These are phyloP conservation scores for Danio tinwini DNA, from an alignment of 2,797 vertebrate genomes.

Conservation along the genomic window DNA sequence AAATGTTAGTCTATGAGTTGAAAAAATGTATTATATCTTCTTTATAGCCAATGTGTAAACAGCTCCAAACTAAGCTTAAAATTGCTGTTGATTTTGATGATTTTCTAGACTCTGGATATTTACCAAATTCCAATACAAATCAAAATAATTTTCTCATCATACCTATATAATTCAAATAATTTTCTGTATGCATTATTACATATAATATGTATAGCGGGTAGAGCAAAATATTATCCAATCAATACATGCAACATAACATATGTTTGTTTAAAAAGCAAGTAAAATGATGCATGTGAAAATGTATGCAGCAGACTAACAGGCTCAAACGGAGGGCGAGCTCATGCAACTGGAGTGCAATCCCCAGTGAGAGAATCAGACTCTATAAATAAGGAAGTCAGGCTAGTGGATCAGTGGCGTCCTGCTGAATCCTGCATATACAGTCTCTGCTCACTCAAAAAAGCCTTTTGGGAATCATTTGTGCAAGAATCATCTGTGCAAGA, in stretches of 20 bases:
- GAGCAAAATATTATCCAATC: neutral
- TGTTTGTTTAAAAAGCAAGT: neutral
- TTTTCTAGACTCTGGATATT: too few relatives aligned
- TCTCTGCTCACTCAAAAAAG: constrained; percentile 2
- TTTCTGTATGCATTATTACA: neutral
- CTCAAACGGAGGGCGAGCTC: constrained; percentile 22
- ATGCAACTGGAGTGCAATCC: constrained; percentile 32
- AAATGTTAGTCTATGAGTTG: too few relatives aligned
- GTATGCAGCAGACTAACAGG: constrained; percentile 14
- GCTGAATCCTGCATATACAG: neutral
- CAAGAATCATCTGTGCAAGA: neutral
- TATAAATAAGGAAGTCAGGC: constrained; percentile 29
- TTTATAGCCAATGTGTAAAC: too few relatives aligned
- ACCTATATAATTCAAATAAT: too few relatives aligned
- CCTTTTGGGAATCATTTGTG: constrained; percentile 9
- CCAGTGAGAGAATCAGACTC: constrained; percentile 12
- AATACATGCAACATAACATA: too few relatives aligned
- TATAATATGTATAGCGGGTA: neutral
- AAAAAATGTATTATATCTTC: too few relatives aligned
- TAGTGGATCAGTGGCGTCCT: constrained; percentile 5
- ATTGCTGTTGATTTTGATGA: too few relatives aligned
- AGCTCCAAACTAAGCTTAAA: too few relatives aligned
- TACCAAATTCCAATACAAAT: neutral
- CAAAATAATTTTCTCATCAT: neutral
- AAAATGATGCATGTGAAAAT: neutral